These are phyloP conservation scores for Ephydatia muelleri DNA, from an alignment of 37 sponge, comb jelly and placozoan genomes.

Conservation along the genomic window DNA sequence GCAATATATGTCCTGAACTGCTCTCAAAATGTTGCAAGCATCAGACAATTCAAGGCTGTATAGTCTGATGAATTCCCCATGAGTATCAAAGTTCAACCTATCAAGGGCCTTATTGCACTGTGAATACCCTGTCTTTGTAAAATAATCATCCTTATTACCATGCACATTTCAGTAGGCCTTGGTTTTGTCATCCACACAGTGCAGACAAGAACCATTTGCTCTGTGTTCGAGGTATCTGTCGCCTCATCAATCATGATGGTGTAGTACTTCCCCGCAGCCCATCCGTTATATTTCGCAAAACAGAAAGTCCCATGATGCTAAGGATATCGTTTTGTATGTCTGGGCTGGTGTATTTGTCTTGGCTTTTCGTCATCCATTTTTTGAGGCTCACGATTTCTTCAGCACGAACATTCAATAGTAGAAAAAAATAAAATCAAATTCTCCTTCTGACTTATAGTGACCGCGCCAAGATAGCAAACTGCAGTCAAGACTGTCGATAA, in stretches of 20 bases:
- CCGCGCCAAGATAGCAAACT: too few relatives aligned
- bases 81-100: too few relatives aligned
- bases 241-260: conserved; percentile 58
- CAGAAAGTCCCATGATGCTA: conserved; percentile 23
- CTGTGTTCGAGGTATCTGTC: conserved; percentile 39
- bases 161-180: background rate
- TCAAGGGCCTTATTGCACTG: too few relatives aligned
- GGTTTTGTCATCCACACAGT: background rate
- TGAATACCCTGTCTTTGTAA: background rate
- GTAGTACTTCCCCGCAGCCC: conserved; percentile 19
- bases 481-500: too few relatives aligned
- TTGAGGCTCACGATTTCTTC: background rate
- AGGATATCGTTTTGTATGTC: conserved; percentile 50
- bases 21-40: too few relatives aligned
- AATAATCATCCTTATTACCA: conserved; percentile 13
- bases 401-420: background rate
- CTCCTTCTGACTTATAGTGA: background rate
- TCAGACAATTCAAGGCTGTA: too few relatives aligned
- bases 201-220: conserved; percentile 28
- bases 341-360: conserved; percentile 48
- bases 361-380: conserved; percentile 21
- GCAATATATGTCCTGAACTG: too few relatives aligned
- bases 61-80: too few relatives aligned
- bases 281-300: conserved; percentile 20
- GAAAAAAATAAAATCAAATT: background rate